Percentiles rank a stretch among this genome's conserved stretches.
Evolutionary conservation across 2,888 invertebrate species (phyloP).

Genomic region (Sphaerophoria taeniata): DNA sequence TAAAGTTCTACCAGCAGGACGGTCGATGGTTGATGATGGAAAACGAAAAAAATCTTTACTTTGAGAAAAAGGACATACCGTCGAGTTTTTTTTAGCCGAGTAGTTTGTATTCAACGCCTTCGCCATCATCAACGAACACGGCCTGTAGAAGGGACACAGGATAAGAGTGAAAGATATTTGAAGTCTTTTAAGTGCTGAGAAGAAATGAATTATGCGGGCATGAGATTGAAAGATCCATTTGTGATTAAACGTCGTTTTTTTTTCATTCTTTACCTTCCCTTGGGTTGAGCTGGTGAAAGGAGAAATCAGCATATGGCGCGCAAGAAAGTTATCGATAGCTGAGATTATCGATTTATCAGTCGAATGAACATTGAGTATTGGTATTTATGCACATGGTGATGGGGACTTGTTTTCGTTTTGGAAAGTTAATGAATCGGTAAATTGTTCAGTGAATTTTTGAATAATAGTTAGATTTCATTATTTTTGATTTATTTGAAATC

Average conservation of each 20-base stretch:
- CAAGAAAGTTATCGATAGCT: not conserved
- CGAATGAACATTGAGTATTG: not conserved
- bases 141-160: not conserved
- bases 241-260: conserved; percentile 22
- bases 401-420: not conserved
- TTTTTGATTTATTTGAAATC: too few relatives aligned
- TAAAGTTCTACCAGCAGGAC: conserved; percentile 27
- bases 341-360: not conserved
- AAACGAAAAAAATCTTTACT: conserved; percentile 4
- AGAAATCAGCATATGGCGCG: conserved; percentile 8
- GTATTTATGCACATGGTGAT: not conserved
- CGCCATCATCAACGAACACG: not conserved
- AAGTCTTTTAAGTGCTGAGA: conserved; percentile 42
- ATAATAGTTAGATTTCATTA: too few relatives aligned
- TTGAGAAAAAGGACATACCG: conserved; percentile 12
- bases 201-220: conserved; percentile 28
- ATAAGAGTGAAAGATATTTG: conserved; percentile 20
- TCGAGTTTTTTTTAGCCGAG: not conserved
- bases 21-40: conserved; percentile 3
- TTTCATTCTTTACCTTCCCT: not conserved
- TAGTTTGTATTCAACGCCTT: not conserved
- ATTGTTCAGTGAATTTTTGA: too few relatives aligned
- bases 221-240: conserved; percentile 57
- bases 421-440: not conserved
- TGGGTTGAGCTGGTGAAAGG: not conserved